Evolutionary conservation across 2,888 invertebrate genomes (phyloP), one percentile per base, ranked within the genome.

Genomic region (Psylliodes chrysocephalus): DNA sequence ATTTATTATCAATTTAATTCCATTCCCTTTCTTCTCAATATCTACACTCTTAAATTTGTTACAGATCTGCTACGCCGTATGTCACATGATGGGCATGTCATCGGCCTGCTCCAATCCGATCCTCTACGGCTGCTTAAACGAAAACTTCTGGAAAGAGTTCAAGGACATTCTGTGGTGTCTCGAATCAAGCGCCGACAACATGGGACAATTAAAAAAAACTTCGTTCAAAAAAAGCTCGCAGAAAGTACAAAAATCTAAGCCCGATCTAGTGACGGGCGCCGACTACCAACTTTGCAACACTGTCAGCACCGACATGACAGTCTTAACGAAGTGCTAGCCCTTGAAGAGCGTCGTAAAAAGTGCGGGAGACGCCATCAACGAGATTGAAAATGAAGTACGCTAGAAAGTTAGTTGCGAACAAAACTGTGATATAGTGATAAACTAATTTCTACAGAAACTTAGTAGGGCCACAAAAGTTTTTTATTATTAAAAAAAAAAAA

Each of bases 111-210:
- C 94, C 25, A 96, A 96, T 81, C 96, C 96, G 0, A 84, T 96
- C 18, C 86, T 96, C 1, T 96, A 96, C 82, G 96, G 96, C 8
- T 95, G 95, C 91, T 85, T 96, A 73, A 96, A 96, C 81, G 95
- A 96, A 73, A 95, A 95, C 82, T 96, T 96, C 83, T 87, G 92
- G 76, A 93, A 92, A 80, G 95, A 95, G 81, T 95, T 95, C 79
- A 89, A 89, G 73, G 92, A 93, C 81, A 89, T 92, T 74, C 82
- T 91, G 71, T 22, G 90, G n/a, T 90, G 90, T 78, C 86, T 88
- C 76, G 83, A 85, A 30, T 67, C 67, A 19, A 66, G 70, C 3
- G 69, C 71, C 4, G 68, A 68, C 2, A 25, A 55, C 35, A 81
- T 77, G 1, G 74, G 75, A 79, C 75, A 87, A 80, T 75, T 85